A percentile compares a stretch with the other conserved stretches of the same genome.
These are phyloP conservation scores for Volucella zonaria DNA, from an alignment of 2,888 invertebrate genomes.

Conservation along the genomic window DNA sequence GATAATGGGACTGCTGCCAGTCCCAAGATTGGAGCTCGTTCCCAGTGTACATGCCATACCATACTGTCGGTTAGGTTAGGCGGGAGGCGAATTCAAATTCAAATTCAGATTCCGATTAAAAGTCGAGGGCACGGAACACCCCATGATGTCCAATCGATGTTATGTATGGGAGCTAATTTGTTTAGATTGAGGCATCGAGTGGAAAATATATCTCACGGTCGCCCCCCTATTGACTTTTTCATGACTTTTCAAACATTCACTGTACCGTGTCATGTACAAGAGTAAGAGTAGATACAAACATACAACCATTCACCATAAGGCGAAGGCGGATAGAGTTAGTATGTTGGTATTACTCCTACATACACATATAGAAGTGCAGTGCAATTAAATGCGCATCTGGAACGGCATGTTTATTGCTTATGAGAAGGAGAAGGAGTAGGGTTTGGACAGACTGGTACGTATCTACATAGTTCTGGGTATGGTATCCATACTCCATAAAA, in stretches of 20 bases:
- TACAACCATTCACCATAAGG: conserved; percentile 14
- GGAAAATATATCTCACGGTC: conserved; percentile 35
- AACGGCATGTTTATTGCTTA: conserved; percentile 33
- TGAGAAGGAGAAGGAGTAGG: not conserved
- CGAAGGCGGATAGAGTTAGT: too few species aligned
- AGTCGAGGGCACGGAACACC: conserved; percentile 5
- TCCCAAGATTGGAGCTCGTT: too few species aligned
- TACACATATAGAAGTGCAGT: conserved; percentile 17
- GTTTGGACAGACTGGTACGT: conserved; percentile 17
- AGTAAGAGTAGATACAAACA: conserved; percentile 26
- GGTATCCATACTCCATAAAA: too few species aligned
- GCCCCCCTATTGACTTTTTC: conserved; percentile 21
- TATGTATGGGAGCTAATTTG: conserved; percentile 72
- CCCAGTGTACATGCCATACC: too few species aligned
- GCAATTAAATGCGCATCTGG: conserved; percentile 66
- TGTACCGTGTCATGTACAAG: conserved; percentile 42
- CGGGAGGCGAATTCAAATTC: too few species aligned
- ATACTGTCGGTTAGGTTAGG: too few species aligned
- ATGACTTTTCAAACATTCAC: conserved; percentile 41
- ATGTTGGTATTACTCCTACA: too few species aligned
- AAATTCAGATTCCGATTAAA: too few species aligned
- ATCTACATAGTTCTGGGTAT: too few species aligned
- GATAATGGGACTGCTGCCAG: conserved; percentile 10
- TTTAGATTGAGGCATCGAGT: conserved; percentile 68
- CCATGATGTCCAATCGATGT: conserved; percentile 65